Evolutionary conservation across 2,113 vertebrate genomes (phyloP).

Genomic region (Mystacornis crossleyi): DNA sequence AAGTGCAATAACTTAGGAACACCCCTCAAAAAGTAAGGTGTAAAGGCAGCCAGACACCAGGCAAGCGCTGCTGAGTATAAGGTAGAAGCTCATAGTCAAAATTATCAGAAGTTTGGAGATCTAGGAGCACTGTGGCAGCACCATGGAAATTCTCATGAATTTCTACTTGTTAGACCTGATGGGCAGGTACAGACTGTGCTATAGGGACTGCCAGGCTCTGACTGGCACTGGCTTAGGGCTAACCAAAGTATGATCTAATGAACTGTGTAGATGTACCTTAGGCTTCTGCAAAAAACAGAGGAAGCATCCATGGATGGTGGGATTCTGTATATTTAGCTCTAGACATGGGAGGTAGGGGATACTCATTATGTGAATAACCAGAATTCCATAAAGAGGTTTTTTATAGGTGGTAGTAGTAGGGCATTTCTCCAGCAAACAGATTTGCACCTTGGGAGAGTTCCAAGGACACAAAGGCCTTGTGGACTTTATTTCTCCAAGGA

Average conservation of each 20-base stretch:
- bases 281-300: not conserved
- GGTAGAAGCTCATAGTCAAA: not conserved
- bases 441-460: not conserved
- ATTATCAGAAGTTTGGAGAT: not conserved
- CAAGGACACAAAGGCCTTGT: not conserved
- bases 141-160: not conserved
- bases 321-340: not conserved
- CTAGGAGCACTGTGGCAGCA: not conserved
- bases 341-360: not conserved
- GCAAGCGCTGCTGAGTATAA: not conserved
- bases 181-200: not conserved
- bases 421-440: not conserved
- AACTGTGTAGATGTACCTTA: not conserved
- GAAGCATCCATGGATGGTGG: not conserved
- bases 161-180: not conserved
- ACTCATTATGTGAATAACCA: not conserved
- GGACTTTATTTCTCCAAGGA: not conserved
- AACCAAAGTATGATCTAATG: fast-evolving
- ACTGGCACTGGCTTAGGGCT: not conserved
- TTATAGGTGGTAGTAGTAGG: not conserved
- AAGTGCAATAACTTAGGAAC: not conserved
- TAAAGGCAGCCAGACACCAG: not conserved
- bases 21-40: not conserved
- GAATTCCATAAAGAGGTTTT: not conserved
- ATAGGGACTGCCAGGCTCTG: not conserved